phyloP scores from a whole-genome alignment of 2,797 vertebrate genomes.

The Momotus momota region DNA sequence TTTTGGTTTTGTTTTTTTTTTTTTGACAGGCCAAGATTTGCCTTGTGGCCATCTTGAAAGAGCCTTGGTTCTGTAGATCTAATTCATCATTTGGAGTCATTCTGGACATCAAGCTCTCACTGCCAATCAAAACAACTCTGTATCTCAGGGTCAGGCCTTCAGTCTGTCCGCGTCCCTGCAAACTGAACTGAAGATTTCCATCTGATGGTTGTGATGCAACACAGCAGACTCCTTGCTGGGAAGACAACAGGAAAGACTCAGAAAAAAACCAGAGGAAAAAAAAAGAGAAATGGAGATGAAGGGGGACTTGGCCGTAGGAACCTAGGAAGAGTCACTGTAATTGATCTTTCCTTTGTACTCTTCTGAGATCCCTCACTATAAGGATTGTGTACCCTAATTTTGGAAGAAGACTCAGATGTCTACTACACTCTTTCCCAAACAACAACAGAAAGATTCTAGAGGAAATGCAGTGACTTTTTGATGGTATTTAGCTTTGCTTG shows the following conservation, averaged over 20 bases:
- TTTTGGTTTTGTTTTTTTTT: neutral
- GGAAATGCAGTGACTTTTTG: neutral
- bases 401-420: neutral
- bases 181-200: neutral
- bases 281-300: neutral
- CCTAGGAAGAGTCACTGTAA: neutral
- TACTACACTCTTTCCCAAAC: neutral
- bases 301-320: neutral
- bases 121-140: neutral
- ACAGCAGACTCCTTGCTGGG: constrained; percentile 36
- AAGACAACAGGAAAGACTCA: neutral
- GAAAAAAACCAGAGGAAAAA: neutral
- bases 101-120: neutral
- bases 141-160: neutral
- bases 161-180: neutral
- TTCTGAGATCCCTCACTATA: neutral
- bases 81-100: neutral
- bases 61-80: neutral
- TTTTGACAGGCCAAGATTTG: neutral
- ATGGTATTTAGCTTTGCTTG: neutral
- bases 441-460: neutral
- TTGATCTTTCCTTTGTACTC: neutral
- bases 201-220: neutral
- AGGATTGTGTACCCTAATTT: neutral
- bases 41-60: neutral